A percentile compares a stretch with the other conserved stretches of the same genome.
These are phyloP conservation scores for Discoglossus pictus DNA, from an alignment of 2,797 vertebrate genomes.

Conservation along the genomic window DNA sequence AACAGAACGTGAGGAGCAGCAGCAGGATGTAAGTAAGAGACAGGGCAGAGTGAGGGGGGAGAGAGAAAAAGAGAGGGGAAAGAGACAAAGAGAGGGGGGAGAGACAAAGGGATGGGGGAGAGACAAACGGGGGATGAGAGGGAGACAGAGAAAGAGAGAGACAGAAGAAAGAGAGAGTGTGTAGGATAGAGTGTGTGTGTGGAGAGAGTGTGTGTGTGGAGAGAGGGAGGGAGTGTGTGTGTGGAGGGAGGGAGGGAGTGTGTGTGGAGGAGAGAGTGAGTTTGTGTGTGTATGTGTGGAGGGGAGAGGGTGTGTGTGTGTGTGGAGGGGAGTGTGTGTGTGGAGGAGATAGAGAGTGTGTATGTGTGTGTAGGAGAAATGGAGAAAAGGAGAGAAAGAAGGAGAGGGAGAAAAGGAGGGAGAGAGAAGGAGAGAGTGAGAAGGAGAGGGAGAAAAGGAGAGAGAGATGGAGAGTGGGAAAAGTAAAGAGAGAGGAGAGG, in stretches of 20 bases:
- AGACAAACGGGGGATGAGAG: background rate
- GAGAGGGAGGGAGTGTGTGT: background rate
- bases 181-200: conserved; percentile 23
- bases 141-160: conserved; percentile 24
- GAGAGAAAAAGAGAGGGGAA: background rate
- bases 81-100: background rate
- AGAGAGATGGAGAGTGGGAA: background rate
- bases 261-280: no score
- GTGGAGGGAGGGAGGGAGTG: conserved; percentile 16
- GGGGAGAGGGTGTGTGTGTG: background rate
- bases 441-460: background rate
- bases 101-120: no score
- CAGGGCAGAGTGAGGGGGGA: no score
- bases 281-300: no score
- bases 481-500: background rate
- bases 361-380: background rate
- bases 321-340: background rate
- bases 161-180: background rate
- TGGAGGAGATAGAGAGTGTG: background rate
- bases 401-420: background rate
- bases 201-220: conserved; percentile 21
- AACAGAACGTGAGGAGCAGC: background rate
- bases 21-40: no score
- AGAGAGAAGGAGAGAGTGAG: background rate
- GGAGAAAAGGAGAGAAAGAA: background rate